phyloP scores from a whole-genome alignment of 1,140 invertebrate species.

The Harpegnathos saltator region DNA sequence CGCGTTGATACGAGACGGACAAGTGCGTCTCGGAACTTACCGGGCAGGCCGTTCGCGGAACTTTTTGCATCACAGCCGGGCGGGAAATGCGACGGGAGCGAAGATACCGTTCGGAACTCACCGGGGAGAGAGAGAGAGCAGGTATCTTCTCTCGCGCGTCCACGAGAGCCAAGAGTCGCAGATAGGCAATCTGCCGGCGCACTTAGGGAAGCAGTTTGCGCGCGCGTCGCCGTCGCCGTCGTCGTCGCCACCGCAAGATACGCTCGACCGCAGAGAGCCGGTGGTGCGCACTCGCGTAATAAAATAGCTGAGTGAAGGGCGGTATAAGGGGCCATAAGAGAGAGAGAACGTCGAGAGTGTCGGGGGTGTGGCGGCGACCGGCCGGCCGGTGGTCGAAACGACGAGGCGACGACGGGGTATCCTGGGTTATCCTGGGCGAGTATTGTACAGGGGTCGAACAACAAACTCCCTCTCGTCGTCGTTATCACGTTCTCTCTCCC shows the following conservation, averaged over 20 bases:
- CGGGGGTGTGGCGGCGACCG: conserved; percentile 1
- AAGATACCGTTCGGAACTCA: neutral
- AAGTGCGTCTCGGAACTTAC: neutral
- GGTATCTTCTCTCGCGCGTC: neutral
- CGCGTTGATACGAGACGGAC: no score
- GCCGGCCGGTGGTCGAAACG: conserved; percentile 36
- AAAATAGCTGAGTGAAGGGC: conserved; percentile 51
- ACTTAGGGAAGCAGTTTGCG: conserved; percentile 28
- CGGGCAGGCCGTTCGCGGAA: neutral
- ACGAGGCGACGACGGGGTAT: conserved; percentile 52
- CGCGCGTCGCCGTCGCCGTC: no score
- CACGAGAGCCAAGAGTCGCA: neutral
- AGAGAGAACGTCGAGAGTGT: conserved; percentile 55
- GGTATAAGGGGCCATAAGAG: neutral
- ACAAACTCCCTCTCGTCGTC: conserved; percentile 80
- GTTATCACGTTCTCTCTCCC: conserved; percentile 79
- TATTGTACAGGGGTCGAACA: conserved; percentile 63
- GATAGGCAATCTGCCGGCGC: conserved; percentile 24
- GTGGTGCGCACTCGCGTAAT: conserved; percentile 3
- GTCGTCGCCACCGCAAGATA: conserved; percentile 16
- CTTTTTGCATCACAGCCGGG: neutral
- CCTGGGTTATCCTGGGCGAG: conserved; percentile 40
- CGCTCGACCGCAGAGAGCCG: conserved; percentile 3
- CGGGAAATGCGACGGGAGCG: neutral
- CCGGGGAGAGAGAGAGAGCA: no score